A percentile compares a stretch with the other conserved stretches of the same genome.
These are phyloP conservation scores for Acomys russatus DNA, from an alignment of 2,797 vertebrate genomes.

Conservation along the genomic window DNA sequence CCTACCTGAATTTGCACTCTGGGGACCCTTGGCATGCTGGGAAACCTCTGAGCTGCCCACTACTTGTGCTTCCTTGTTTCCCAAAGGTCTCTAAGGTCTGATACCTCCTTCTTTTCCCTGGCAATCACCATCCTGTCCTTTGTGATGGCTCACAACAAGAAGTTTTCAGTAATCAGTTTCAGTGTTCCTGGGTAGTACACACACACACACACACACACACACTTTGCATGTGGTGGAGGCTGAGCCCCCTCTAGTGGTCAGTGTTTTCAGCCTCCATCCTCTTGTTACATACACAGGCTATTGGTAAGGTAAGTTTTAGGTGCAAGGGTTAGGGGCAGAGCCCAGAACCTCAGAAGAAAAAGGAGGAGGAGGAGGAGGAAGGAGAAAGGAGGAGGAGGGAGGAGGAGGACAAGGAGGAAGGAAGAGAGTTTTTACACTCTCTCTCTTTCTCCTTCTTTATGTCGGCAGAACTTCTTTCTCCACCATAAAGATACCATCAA, in stretches of 20 bases:
- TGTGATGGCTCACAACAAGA: background rate
- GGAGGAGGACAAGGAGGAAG: too few species aligned
- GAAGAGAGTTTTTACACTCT: background rate
- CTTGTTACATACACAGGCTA: rapidly evolving
- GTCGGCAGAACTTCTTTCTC: background rate
- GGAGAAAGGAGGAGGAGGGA: too few species aligned
- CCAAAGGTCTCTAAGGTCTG: background rate
- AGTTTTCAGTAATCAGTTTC: background rate
- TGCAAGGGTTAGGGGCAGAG: background rate
- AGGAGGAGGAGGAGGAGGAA: too few species aligned
- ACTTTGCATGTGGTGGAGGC: constrained; percentile 39
- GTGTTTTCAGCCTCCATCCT: background rate
- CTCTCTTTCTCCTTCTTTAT: background rate
- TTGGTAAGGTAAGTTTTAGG: background rate
- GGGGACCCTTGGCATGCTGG: background rate
- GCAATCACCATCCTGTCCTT: background rate
- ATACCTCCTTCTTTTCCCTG: background rate
- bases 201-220: background rate
- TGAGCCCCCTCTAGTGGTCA: constrained; percentile 76
- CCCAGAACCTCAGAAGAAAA: background rate
- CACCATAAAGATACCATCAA: background rate
- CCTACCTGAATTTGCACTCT: background rate
- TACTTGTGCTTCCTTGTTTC: background rate
- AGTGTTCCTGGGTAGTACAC: background rate
- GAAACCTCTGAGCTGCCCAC: background rate